phyloP scores from a whole-genome alignment of 1,140 invertebrate genomes.

The Nephila pilipes region DNA sequence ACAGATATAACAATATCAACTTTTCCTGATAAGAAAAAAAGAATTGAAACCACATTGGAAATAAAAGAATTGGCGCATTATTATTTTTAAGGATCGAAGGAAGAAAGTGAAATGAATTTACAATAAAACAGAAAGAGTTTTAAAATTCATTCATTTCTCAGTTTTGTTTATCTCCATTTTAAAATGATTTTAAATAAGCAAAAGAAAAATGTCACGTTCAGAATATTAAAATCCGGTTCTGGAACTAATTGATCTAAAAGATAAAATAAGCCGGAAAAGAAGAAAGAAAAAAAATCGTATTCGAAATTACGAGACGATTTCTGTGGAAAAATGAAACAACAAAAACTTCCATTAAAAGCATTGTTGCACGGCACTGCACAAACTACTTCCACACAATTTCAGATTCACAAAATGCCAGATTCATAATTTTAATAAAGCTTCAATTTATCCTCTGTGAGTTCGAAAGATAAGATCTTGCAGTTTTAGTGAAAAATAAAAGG shows the following conservation, averaged over 20 bases:
- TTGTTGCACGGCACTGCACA: background rate
- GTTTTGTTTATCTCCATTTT: too few species aligned
- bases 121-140: too few species aligned
- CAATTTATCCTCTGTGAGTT: background rate
- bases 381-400: background rate
- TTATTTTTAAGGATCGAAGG: too few species aligned
- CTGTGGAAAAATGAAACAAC: background rate
- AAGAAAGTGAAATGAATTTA: too few species aligned
- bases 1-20: too few species aligned
- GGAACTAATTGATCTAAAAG: background rate
- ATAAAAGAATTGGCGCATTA: too few species aligned
- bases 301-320: background rate
- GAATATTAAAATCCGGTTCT: background rate
- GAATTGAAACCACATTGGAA: too few species aligned
- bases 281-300: background rate
- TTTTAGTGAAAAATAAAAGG: conserved; percentile 11
- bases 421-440: conserved; percentile 54
- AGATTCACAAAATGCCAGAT: background rate
- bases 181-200: too few species aligned
- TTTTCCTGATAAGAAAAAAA: too few species aligned
- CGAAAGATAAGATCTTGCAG: conserved; percentile 24
- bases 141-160: too few species aligned
- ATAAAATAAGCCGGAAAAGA: too few species aligned
- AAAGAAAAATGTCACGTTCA: background rate
- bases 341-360: background rate